These are phyloP conservation scores for Phenganax marumi DNA, from an alignment of 92 coral and sea anemone species.

Conservation along the genomic window DNA sequence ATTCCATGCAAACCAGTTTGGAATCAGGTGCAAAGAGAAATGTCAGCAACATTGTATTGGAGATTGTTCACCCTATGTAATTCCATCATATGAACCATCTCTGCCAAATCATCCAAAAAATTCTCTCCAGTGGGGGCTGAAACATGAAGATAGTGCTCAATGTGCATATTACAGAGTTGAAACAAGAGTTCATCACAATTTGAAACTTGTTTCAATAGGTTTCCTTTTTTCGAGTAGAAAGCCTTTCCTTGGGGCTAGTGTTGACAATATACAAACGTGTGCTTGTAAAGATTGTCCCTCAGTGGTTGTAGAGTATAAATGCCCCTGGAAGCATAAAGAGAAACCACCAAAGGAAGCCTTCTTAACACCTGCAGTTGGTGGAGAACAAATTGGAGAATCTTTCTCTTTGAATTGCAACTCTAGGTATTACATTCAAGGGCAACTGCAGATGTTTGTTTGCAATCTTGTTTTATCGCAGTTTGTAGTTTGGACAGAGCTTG, in stretches of 20 bases:
- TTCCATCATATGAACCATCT: neutral
- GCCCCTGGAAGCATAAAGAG: neutral
- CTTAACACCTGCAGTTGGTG: neutral
- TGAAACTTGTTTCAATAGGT: neutral
- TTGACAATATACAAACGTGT: constrained; percentile 2
- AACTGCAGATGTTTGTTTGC: constrained; percentile 1
- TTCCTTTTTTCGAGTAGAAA: neutral
- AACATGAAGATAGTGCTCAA: constrained; percentile 12
- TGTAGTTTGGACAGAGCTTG: neutral
- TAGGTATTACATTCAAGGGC: neutral
- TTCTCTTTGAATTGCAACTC: neutral
- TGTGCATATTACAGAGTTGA: neutral
- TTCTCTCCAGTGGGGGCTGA: neutral
- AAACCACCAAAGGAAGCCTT: neutral
- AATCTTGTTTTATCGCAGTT: neutral
- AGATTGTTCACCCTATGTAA: neutral
- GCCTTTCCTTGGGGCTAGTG: constrained; percentile 18
- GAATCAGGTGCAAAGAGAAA: constrained; percentile 47
- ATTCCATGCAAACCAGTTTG: constrained; percentile 60
- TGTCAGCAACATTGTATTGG: neutral
- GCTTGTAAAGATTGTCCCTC: neutral
- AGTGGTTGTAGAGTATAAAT: neutral
- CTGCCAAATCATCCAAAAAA: neutral
- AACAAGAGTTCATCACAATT: neutral
- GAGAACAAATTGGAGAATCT: neutral